Evolutionary conservation across 1,140 invertebrate genomes (phyloP), one percentile per base, ranked within the genome.

Genomic region (Whitmania pigra): DNA sequence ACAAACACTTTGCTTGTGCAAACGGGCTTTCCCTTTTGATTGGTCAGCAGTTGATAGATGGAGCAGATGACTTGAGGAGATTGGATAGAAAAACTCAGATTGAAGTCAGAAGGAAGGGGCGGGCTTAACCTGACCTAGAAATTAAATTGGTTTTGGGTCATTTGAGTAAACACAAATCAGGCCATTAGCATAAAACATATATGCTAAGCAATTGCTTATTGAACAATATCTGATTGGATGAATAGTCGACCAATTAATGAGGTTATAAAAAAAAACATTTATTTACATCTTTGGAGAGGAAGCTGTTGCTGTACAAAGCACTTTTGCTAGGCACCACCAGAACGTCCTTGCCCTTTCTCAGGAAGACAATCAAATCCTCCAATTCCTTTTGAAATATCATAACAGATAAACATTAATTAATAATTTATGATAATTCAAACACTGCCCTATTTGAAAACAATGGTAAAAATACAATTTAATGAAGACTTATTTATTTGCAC

Each of bases 321-420:
- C 57, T 63, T 17, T 25, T 31, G 9, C 11, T 13, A 1, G 57
- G 57, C 22, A 25, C 29, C 3, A 31, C 57, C 57, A 63, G 57
- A 13, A 63, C 22, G 15, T 63, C 57, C 11, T 63, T 63, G 29
- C 57, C 29, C 57, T 63, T 63, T 63, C 57, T 63, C 57, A 63
- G 29, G 15, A 63, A 63, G 22, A 31, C 29, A 13, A 63, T 31
- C 20, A 63, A 63, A 18, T 63, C 29, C 6, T 63, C 57, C 29
- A 63, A 63, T 31, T 25, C 29, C 57, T 63, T 22, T 31, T 25
- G 13, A 31, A 63, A 63, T 15, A 63, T 63, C 57, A 63, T 13
- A 15, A 63, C n/a, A n/a, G n/a, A 63, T 18, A 63, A 13, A 13
- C 9, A 63, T 63, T 25, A 63, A 25, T 13, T n/a, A n/a, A n/a